Conservation (phyloP, 2,888 invertebrate species). For the Leucophora obtusa region DNA sequence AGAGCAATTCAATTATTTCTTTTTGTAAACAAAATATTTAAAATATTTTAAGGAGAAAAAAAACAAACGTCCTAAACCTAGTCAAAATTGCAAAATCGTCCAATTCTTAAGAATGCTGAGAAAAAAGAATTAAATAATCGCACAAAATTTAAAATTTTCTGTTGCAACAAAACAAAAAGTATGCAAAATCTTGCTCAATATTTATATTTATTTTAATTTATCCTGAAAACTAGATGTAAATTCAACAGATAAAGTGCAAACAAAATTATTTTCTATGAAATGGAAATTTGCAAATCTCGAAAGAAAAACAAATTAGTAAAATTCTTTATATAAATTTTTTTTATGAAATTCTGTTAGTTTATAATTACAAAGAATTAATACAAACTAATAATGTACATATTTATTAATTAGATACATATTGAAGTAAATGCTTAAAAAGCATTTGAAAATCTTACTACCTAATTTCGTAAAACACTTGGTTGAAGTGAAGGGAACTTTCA, state of each 20-base stretch:
- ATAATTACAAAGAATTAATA: background rate
- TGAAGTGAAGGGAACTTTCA: no score
- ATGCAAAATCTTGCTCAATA: conserved; percentile 36
- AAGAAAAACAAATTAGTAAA: conserved; percentile 24
- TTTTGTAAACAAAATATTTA: conserved; percentile 33
- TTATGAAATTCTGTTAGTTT: conserved; percentile 24
- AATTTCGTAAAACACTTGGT: no score
- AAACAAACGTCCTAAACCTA: conserved; percentile 74
- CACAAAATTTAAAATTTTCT: conserved; percentile 23
- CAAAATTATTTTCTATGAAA: conserved; percentile 19
- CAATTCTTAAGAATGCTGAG: conserved; percentile 54
- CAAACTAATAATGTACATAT: background rate
- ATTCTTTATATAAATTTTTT: conserved; percentile 31
- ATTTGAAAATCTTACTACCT: background rate
- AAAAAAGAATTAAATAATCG: conserved; percentile 44
- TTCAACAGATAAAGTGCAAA: conserved; percentile 26
- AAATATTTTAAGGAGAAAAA: conserved; percentile 48
- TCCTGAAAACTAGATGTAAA: conserved; percentile 16
- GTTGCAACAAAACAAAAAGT: conserved; percentile 14
- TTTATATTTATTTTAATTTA: conserved; percentile 23
- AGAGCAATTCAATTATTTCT: conserved; percentile 46
- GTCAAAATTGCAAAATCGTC: conserved; percentile 80
- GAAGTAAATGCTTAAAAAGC: background rate
- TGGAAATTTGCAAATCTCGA: conserved; percentile 29
- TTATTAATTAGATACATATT: background rate